Evolutionary conservation across 2,888 invertebrate species (phyloP).

Genomic region (Nemurella pictetii): DNA sequence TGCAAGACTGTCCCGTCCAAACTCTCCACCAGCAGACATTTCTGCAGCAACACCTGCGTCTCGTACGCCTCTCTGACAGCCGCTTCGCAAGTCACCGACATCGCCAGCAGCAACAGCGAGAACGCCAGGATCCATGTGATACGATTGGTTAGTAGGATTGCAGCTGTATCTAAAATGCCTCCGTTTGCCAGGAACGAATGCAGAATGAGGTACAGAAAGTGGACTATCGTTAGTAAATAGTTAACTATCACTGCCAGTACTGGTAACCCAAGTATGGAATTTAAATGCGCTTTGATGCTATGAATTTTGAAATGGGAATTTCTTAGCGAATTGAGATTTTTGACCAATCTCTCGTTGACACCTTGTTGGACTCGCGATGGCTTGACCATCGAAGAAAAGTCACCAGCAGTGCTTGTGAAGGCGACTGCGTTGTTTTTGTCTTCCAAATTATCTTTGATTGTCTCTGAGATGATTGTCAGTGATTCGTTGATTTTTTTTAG

Average conservation of each 20-base stretch:
- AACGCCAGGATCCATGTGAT: not conserved
- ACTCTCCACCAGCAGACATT: not conserved
- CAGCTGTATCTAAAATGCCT: not conserved
- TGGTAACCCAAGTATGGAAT: not conserved
- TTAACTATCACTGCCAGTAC: not conserved
- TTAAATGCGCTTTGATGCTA: too few relatives aligned
- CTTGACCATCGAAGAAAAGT: too few relatives aligned
- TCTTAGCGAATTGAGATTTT: too few relatives aligned
- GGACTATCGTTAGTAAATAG: not conserved
- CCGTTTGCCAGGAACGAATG: not conserved
- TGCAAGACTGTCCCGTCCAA: not conserved
- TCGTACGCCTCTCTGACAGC: not conserved
- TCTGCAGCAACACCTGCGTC: not conserved
- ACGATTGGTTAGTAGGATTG: not conserved
- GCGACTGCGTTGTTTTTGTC: too few relatives aligned
- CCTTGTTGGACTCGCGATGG: too few relatives aligned
- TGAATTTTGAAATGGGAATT: too few relatives aligned
- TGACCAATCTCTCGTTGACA: too few relatives aligned
- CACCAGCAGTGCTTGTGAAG: too few relatives aligned
- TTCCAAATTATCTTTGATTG: too few relatives aligned
- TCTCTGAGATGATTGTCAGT: not conserved
- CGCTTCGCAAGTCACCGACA: not conserved
- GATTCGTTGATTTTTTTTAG: not conserved
- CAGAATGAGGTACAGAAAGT: not conserved
- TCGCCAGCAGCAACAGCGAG: not conserved